Percentiles rank a stretch among this genome's conserved stretches.
These are phyloP conservation scores for Macrostomum lignano DNA, from an alignment of 1,140 invertebrate species.

Conservation along the genomic window DNA sequence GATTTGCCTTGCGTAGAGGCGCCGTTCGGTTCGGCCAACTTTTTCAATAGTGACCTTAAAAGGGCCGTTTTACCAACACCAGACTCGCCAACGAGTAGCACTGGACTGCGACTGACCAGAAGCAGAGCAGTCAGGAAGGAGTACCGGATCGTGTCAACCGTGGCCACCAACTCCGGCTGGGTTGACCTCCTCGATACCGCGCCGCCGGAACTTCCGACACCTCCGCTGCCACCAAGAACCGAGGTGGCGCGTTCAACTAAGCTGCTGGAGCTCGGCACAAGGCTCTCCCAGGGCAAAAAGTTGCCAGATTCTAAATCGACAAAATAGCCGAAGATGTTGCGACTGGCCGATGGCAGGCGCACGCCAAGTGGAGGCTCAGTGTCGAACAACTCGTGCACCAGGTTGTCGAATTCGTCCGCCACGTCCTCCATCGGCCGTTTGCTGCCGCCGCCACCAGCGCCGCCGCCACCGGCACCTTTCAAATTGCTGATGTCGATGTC, in stretches of 20 bases:
- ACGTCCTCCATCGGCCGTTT: constrained; percentile 28
- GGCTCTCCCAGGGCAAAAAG: constrained; percentile 22
- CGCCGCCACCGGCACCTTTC: not conserved
- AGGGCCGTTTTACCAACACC: constrained; percentile 21
- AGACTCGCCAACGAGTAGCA: constrained; percentile 21
- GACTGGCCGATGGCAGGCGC: constrained; percentile 20
- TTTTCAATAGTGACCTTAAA: constrained; percentile 16
- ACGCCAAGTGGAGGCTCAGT: constrained; percentile 29
- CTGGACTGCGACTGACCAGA: constrained; percentile 18
- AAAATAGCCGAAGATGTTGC: constrained; percentile 24
- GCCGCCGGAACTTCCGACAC: not conserved
- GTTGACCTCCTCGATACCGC: constrained; percentile 7
- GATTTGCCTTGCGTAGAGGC: too few species aligned
- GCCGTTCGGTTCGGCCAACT: too few species aligned
- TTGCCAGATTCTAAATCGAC: constrained; percentile 22
- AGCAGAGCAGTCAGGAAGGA: constrained; percentile 21
- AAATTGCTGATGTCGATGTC: constrained; percentile 14
- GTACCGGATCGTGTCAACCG: constrained; percentile 23
- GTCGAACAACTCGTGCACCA: constrained; percentile 39
- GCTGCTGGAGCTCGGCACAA: constrained; percentile 19
- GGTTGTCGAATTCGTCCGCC: constrained; percentile 38
- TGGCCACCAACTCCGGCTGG: constrained; percentile 16
- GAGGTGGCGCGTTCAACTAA: not conserved
- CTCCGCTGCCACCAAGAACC: not conserved
- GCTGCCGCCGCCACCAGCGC: constrained; percentile 4